Evolutionary conservation across 2,797 vertebrate genomes (phyloP), one percentile per base, ranked within the genome.

Genomic region (Pseudomugil gertrudae): DNA sequence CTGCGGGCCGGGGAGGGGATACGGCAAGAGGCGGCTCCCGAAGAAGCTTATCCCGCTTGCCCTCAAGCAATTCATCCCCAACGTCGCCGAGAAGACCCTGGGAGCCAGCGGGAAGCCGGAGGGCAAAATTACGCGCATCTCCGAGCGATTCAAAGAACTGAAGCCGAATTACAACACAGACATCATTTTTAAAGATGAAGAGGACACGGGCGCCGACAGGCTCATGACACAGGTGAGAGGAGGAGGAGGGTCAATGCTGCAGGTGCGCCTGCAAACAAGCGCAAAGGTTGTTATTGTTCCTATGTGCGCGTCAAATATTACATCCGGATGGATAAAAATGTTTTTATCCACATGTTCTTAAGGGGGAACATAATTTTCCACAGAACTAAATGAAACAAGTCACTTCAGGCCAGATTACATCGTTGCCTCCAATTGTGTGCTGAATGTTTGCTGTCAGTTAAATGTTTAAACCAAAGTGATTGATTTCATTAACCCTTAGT

Each of bases 161-260:
- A 96, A 95, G 51, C 96, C 96, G 65, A 99, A 98, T 88, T 98
- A 98, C 88, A 99, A 98, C 76, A 96, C 96, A 66, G 97, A 98
- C 89, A 99, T 99, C 80, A 96, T 98, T 92, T 99, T 99, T 93
- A 99, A 99, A 88, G 97, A 99, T 94, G 97, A 99, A 87, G 98
- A 99, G 95, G 98, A 97, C 91, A 97, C 96, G 15, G 96, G 96
- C 26, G 96, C 96, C 2, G 95, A 96, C 90, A 91, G 96, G 64
- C 95, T 96, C 72, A 97, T 98, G 96, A 98, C 96, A 81, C 96
- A 98, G 96, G 96, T 98, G 93, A 93, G 87, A 64, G 48, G n/a
- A 40, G 9, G 27, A 2, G 17, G 35, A 59, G 48, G n/a, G n/a
- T 13, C 5, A 7, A 40, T 19, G 38, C 38, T 2, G 9, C 29